Percentiles rank a stretch among this genome's conserved stretches.
phyloP scores from a whole-genome alignment of 2,888 invertebrate genomes.

The Ochropleura plecta region DNA sequence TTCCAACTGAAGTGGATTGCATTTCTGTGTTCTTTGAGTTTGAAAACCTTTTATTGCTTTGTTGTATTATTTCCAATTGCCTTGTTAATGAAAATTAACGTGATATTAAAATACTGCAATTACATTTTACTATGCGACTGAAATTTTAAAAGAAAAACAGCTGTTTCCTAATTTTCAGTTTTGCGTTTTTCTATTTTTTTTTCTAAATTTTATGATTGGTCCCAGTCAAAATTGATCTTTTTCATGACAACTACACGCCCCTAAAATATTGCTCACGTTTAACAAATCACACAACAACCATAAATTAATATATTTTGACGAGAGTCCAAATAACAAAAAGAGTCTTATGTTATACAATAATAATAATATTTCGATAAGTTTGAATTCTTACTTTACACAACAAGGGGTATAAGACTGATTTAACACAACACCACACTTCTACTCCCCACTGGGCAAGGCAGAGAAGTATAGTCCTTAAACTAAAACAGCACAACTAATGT shows the following conservation, averaged over 20 bases:
- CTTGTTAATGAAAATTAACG: constrained; percentile 35
- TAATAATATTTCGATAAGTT: background rate
- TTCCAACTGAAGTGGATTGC: constrained; percentile 27
- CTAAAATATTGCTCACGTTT: background rate
- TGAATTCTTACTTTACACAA: background rate
- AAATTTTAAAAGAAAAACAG: background rate
- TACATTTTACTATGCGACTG: background rate
- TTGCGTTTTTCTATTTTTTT: background rate
- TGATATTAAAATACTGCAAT: constrained; percentile 13
- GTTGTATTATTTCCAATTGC: background rate
- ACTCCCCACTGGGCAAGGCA: background rate
- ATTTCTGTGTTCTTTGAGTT: constrained; percentile 47
- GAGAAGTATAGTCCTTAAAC: background rate
- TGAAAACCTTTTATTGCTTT: constrained; percentile 37
- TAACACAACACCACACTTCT: background rate
- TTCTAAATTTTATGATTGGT: background rate
- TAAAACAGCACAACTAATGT: constrained; percentile 8
- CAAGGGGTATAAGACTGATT: background rate
- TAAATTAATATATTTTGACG: background rate
- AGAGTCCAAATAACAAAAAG: background rate
- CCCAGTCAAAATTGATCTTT: background rate
- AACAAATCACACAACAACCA: background rate
- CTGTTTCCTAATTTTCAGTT: background rate
- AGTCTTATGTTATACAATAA: background rate
- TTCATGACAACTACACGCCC: background rate